Conservation (phyloP, 2,888 invertebrate species). For the Leptinotarsa haldemani region DNA sequence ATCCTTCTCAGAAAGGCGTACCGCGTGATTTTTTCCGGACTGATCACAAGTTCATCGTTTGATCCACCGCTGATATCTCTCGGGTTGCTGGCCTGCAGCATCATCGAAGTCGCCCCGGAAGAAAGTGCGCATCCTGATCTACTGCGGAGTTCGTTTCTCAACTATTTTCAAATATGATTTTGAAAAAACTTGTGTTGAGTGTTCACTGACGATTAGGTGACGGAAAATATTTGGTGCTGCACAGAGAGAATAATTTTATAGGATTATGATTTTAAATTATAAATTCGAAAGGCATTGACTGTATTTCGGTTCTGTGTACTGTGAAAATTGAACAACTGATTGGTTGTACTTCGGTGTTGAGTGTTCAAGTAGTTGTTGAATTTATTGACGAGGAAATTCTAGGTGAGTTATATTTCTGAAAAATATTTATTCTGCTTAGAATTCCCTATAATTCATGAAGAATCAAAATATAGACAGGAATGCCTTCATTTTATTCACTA, state of each 20-base stretch:
- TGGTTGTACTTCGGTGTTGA: slow-evolving; percentile 1
- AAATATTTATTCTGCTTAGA: not conserved
- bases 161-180: not conserved
- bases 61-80: slow-evolving; percentile 48
- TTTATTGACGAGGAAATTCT: not conserved
- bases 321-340: slow-evolving; percentile 7
- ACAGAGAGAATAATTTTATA: not conserved
- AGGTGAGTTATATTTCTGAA: not conserved
- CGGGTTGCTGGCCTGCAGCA: slow-evolving; percentile 46
- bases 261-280: not conserved
- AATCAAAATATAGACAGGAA: too few species aligned
- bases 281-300: not conserved
- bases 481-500: too few species aligned
- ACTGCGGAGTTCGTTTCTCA: not conserved
- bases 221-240: slow-evolving; percentile 4
- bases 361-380: slow-evolving; percentile 1
- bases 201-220: not conserved
- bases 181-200: slow-evolving; percentile 15
- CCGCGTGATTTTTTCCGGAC: slow-evolving; percentile 51
- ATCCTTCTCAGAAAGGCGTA: slow-evolving; percentile 49
- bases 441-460: not conserved
- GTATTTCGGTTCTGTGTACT: not conserved
- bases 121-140: not conserved
- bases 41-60: slow-evolving; percentile 47
- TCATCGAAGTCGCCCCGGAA: slow-evolving; percentile 45